phyloP scores from a whole-genome alignment of 1,140 invertebrate genomes.

The Drosophila nikananu region DNA sequence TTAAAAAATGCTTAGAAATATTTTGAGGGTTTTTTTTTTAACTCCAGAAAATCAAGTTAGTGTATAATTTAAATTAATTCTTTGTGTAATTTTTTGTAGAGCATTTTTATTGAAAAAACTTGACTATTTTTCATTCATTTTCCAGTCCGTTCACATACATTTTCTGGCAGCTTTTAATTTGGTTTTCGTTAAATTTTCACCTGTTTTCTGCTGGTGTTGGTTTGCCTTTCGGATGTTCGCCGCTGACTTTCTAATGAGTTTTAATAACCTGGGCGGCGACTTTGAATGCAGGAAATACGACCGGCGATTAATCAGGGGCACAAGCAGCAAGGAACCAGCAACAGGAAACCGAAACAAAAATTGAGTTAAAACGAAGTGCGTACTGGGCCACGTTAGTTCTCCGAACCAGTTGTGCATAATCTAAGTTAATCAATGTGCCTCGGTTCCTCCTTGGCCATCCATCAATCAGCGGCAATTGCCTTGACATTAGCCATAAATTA shows the following conservation, averaged over 20 bases:
- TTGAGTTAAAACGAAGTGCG: background rate
- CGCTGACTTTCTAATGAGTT: constrained; percentile 59
- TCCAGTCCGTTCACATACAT: too few relatives aligned
- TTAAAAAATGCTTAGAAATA: too few relatives aligned
- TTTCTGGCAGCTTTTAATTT: too few relatives aligned
- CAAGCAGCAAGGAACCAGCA: background rate
- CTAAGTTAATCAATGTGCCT: constrained; percentile 25
- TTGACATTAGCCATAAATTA: constrained; percentile 53
- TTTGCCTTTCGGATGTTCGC: constrained; percentile 7
- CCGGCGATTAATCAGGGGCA: constrained; percentile 36
- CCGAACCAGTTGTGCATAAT: constrained; percentile 9
- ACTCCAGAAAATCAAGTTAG: too few relatives aligned
- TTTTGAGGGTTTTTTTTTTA: too few relatives aligned
- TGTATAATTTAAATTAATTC: too few relatives aligned
- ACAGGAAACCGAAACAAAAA: background rate
- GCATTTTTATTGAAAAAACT: background rate
- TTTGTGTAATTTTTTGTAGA: background rate
- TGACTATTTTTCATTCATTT: background rate
- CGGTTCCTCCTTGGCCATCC: constrained; percentile 11
- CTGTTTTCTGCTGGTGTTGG: constrained; percentile 1
- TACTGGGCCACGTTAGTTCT: background rate
- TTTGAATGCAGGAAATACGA: constrained; percentile 32
- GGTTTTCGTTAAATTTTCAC: background rate
- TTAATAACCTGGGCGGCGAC: constrained; percentile 29
- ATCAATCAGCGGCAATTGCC: constrained; percentile 70